Base-by-base conservation (phyloP, 2,888 invertebrate species). In the Nemapogon koenigi region DNA sequence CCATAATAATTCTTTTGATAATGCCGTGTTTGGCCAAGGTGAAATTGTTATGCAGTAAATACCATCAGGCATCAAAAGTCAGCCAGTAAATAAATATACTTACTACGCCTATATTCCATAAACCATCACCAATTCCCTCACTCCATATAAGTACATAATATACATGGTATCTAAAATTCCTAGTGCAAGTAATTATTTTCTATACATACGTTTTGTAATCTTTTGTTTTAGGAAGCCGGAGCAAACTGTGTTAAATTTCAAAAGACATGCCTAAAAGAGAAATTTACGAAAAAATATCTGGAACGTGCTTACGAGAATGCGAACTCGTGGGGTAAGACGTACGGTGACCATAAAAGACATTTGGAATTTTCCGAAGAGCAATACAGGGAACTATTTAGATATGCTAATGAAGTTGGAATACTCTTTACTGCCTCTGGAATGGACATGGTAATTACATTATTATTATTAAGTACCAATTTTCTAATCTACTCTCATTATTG, bases 191-290 rank as follows among this genome's bases (percentile, higher is more conserved):
- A n/a, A n/a, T n/a, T n/a, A n/a, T n/a, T n/a, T n/a, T n/a, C n/a
- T n/a, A n/a, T n/a, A n/a, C n/a, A n/a, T n/a, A n/a, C n/a, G n/a
- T n/a, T n/a, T n/a, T n/a, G n/a, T n/a, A n/a, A n/a, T n/a, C n/a
- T 33, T 8, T 22, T 10, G 48, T 75, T 75, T 37, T 61, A 88
- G 88, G 82, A 85, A 49, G 81, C 83, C 41, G 90, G 91, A 4
- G 90, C 87, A 11, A 85, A 88, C 62, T 91, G 91, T 57, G 91
- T 90, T 1, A 92, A 92, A 67, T 90, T 92, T 57, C 92, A 92
- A 80, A 92, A 91, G 64, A 88, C 89, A 1, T 82, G 85, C 57
- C 65, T 90, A 22, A 51, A 63, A 19, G 84, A 86, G 50, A 90
- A 91, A 64, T 92, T 91, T 55, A 91, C 87, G 32, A 66, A 79